Evolutionary conservation across 2,888 invertebrate genomes (phyloP).

Genomic region (Drosophila pseudotakahashii): DNA sequence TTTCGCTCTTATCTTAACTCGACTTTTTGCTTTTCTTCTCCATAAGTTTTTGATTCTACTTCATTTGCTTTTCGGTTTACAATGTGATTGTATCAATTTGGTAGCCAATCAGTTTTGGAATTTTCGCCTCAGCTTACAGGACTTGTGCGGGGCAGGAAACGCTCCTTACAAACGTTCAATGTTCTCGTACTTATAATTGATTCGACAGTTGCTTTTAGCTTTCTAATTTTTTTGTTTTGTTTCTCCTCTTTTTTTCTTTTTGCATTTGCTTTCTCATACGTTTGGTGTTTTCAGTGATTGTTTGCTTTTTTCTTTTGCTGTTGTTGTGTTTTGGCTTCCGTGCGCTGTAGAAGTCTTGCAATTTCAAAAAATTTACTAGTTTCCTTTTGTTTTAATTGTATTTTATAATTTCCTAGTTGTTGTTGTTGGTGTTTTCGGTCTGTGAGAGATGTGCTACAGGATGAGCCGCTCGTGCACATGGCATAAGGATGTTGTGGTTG

Average conservation of each 20-base stretch:
- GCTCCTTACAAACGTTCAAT: constrained; percentile 50
- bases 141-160: constrained; percentile 46
- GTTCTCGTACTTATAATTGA: constrained; percentile 29
- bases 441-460: constrained; percentile 40
- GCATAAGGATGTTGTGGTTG: constrained; percentile 24
- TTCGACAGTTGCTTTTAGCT: constrained; percentile 37
- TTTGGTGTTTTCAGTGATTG: constrained; percentile 40
- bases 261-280: constrained; percentile 30
- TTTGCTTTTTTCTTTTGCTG: constrained; percentile 32
- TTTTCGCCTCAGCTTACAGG: constrained; percentile 47
- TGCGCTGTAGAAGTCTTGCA: constrained; percentile 63
- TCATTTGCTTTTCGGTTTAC: constrained; percentile 39
- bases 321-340: constrained; percentile 43
- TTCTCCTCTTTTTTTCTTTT: constrained; percentile 8
- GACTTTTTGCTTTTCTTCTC: constrained; percentile 18
- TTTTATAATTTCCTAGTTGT: constrained; percentile 78
- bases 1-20: constrained; percentile 42
- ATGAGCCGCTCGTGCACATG: constrained; percentile 42
- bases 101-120: constrained; percentile 49
- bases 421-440: constrained; percentile 51
- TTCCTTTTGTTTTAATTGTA: constrained; percentile 64
- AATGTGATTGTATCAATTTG: constrained; percentile 43
- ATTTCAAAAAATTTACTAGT: constrained; percentile 69
- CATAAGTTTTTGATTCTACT: constrained; percentile 32
- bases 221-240: constrained; percentile 13